A percentile compares a stretch with the other conserved stretches of the same genome.
Evolutionary conservation across 1,140 invertebrate species (phyloP).

Genomic region (Zaprionus taronus): DNA sequence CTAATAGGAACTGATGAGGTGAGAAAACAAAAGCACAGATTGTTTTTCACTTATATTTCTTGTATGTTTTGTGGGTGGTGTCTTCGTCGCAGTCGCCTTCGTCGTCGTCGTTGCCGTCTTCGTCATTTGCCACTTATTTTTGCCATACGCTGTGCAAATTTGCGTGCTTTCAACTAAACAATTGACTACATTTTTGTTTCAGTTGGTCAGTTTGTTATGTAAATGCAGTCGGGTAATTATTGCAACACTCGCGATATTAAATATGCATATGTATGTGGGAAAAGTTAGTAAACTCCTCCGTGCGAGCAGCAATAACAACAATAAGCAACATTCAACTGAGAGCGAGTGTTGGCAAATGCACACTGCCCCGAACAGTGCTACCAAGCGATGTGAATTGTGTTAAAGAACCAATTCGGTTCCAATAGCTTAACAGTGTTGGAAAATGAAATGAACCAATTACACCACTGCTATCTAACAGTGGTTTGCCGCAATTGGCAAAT

Average conservation of each 20-base stretch:
- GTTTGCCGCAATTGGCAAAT: background rate
- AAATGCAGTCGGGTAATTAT: constrained; percentile 46
- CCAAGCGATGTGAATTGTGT: background rate
- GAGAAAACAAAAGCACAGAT: constrained; percentile 18
- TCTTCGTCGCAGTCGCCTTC: constrained; percentile 10
- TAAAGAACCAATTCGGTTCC: no score
- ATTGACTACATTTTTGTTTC: constrained; percentile 35
- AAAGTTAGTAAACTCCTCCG: constrained; percentile 48
- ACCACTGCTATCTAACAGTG: no score
- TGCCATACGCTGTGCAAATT: constrained; percentile 55
- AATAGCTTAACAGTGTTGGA: background rate
- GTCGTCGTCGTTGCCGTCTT: constrained; percentile 7
- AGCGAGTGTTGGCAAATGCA: constrained; percentile 25
- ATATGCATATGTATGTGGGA: constrained; percentile 8
- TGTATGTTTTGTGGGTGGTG: constrained; percentile 44
- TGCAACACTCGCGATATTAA: constrained; percentile 57
- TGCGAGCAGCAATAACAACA: constrained; percentile 60
- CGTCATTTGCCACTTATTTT: constrained; percentile 34
- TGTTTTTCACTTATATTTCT: constrained; percentile 25
- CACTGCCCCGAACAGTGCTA: background rate
- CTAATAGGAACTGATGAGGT: constrained; percentile 69
- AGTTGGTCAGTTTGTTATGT: constrained; percentile 44
- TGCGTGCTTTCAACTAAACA: constrained; percentile 12
- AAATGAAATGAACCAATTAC: no score
- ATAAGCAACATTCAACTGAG: constrained; percentile 29